Base-by-base conservation (phyloP, 1,140 invertebrate genomes). In the Atta cephalotes region DNA sequence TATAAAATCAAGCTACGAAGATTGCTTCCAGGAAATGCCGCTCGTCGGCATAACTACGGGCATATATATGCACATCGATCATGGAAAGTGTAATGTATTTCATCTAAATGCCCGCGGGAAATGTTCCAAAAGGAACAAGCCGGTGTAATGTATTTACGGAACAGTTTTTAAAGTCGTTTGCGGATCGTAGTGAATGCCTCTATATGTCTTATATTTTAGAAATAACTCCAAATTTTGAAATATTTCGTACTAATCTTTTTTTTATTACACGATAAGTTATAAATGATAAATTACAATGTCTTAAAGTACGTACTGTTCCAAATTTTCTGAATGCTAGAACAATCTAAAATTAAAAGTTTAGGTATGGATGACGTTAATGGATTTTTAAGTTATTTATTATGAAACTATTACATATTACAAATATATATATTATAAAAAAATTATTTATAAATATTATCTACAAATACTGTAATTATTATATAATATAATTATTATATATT, bases 141-240 rank as follows among this genome's bases (percentile, higher is more conserved):
- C 39, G 80, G 18, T 62, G 45, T 76, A 84, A 84, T 58, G 58
- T 84, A 84, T 84, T 84, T 84, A 84, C 56, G 70, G 58, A 84
- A 84, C 70, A 84, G 56, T 84, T 84, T 84, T 84, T 84, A 84
- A 84, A 84, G 80, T 76, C 80, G 70, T 84, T 84, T 84, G 80
- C 79, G 51, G 35, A 71, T 58, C 53, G 51, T 39, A 45, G 53
- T 62, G 56, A 16, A 63, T 84, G 25, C 58, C 18, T 35, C 14
- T n/a, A 14, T n/a, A 25, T 16, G 39, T 9, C 6, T 35, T 62
- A 49, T 7, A 28, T 2, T 62, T 62, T 35, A 7, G 18, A 63
- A 21, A 28, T 21, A 62, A 62, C 18, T 49, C 7, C 16, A 49
- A 25, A 10, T 49, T 35, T 35, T 1, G 28, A 68, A 70, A 68